Conservation (phyloP, 2,797 vertebrate species). For the Coreius guichenoti region DNA sequence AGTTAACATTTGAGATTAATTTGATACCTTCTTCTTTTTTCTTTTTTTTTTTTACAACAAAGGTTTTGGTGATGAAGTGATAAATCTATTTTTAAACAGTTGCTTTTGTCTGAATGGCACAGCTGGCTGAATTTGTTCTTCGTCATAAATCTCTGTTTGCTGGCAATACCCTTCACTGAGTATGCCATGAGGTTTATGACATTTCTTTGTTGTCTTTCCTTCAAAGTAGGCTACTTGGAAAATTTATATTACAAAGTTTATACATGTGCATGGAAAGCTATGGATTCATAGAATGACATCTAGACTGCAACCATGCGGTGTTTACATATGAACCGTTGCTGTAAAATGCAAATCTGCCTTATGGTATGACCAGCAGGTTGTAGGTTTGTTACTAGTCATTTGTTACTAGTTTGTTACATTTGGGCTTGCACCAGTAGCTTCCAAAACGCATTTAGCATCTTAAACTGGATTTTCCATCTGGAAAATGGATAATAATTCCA, state of each 20-base stretch:
- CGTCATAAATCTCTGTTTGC: neutral
- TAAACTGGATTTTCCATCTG: neutral
- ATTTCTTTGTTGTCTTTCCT: neutral
- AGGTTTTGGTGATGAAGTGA: neutral
- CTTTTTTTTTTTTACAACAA: neutral
- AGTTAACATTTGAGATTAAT: neutral
- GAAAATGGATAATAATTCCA: neutral
- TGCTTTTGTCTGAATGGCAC: neutral
- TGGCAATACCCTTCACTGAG: neutral
- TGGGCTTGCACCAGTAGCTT: neutral
- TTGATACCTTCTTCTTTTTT: neutral
- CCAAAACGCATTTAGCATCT: neutral
- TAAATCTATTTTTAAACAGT: neutral
- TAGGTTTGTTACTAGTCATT: neutral
- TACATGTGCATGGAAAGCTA: neutral
- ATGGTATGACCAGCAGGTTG: neutral
- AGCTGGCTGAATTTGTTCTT: neutral
- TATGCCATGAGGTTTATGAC: neutral
- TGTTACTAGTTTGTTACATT: too few relatives aligned
- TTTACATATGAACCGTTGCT: neutral
- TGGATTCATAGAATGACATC: neutral
- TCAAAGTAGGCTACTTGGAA: neutral
- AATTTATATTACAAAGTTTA: neutral
- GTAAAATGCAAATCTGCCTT: slow-evolving; percentile 4
- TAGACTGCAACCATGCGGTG: neutral